Conservation (phyloP, 2,113 vertebrate species). For the Hippolais icterina region DNA sequence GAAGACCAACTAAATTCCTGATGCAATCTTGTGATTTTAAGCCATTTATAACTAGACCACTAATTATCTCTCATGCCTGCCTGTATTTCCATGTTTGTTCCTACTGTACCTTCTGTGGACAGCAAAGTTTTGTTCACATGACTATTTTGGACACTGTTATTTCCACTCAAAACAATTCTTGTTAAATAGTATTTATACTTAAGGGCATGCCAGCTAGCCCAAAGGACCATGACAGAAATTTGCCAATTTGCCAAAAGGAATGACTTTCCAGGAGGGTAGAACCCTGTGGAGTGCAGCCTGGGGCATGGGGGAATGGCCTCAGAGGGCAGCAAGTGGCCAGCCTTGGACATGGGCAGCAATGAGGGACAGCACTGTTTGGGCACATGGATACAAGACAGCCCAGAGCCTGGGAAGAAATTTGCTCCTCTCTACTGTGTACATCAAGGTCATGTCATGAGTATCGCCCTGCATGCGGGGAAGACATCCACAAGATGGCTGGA, state of each 20-base stretch:
- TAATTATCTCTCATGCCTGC: background rate
- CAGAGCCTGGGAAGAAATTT: background rate
- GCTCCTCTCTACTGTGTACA: background rate
- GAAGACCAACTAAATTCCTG: background rate
- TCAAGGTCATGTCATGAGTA: background rate
- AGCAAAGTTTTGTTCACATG: background rate
- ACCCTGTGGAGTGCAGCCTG: background rate
- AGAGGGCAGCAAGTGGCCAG: background rate
- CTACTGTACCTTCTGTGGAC: background rate
- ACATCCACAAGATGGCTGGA: background rate
- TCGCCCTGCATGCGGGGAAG: background rate
- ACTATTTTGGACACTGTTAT: background rate
- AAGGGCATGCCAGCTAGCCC: background rate
- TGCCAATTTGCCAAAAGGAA: background rate
- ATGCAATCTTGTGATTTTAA: background rate
- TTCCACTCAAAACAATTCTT: background rate
- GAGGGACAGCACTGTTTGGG: background rate
- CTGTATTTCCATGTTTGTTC: background rate
- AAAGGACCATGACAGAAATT: background rate
- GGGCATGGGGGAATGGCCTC: too few relatives aligned
- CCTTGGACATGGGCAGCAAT: accelerated
- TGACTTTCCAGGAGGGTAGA: background rate
- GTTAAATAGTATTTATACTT: background rate
- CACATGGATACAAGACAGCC: background rate
- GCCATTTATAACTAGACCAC: background rate